These are phyloP conservation scores for Drosophila santomea DNA, from an alignment of 1,140 invertebrate species.

Conservation along the genomic window DNA sequence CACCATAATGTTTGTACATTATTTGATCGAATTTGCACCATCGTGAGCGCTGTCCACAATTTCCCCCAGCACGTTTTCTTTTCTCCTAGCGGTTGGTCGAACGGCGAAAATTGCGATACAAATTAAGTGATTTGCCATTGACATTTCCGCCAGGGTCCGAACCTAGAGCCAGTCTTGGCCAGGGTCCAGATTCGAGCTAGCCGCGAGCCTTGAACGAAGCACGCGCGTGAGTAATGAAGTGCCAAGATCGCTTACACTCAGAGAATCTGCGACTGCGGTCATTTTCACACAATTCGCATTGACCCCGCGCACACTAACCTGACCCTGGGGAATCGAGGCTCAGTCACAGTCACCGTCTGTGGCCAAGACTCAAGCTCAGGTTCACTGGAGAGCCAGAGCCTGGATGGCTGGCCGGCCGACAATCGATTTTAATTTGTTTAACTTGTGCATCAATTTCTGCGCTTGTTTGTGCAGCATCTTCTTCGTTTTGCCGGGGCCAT, in stretches of 20 bases:
- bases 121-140: slow-evolving; percentile 84
- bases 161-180: slow-evolving; percentile 25
- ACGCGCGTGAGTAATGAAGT: slow-evolving; percentile 84
- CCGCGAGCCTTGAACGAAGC: slow-evolving; percentile 72
- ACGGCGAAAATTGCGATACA: slow-evolving; percentile 77
- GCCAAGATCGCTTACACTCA: slow-evolving; percentile 81
- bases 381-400: slow-evolving; percentile 43
- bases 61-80: slow-evolving; percentile 69
- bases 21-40: slow-evolving; percentile 73
- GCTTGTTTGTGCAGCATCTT: slow-evolving; percentile 62
- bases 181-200: slow-evolving; percentile 14
- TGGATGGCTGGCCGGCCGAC: slow-evolving; percentile 42
- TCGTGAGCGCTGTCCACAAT: slow-evolving; percentile 62
- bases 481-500: slow-evolving; percentile 19
- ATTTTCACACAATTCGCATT: slow-evolving; percentile 82
- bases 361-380: slow-evolving; percentile 37
- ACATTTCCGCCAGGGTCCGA: slow-evolving; percentile 68
- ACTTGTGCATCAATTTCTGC: slow-evolving; percentile 81
- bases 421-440: slow-evolving; percentile 84
- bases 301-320: slow-evolving; percentile 67
- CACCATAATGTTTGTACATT: slow-evolving; percentile 74
- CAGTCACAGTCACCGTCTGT: slow-evolving; percentile 4
- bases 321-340: slow-evolving; percentile 65
- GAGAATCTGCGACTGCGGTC: slow-evolving; percentile 31
- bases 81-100: slow-evolving; percentile 21